Base-by-base conservation (phyloP, 2,888 invertebrate species). In the Eristalis arbustorum region DNA sequence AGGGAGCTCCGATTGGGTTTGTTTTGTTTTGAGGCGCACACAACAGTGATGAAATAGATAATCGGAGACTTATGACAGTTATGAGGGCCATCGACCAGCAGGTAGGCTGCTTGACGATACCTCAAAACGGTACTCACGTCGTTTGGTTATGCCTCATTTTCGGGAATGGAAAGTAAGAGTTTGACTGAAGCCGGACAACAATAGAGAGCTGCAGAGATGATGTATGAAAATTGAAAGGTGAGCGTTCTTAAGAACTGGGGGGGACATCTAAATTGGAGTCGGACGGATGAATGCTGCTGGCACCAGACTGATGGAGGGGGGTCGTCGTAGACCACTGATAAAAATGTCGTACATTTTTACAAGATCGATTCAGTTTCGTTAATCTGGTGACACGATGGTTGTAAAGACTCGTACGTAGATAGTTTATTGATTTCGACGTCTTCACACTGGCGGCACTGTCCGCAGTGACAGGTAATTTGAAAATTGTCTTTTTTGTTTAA, bases 41-140 rank as follows among this genome's bases (percentile, higher is more conserved):
- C 64, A 34, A 69, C 66, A 67, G 67, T 75, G 79, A 75, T 80
- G 62, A 75, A 57, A 68, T 49, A 69, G 77, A 22, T 13, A 22
- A 37, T 56, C 56, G 49, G 37, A 56, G 80, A 67, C 34, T 75
- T 83, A 72, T 84, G 80, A 80, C 84, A 84, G 84, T 84, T 84
- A 84, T 84, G 84, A 75, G 84, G 66, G 63, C 68, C 37, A 61
- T 69, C 49, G 69, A 61, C 6, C 75, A 72, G 75, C 80, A 72
- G 84, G 80, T 71, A 71, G 18, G 49, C 8, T 49, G 49, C 8
- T 49, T 8, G 18, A 49, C 8, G 49, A 18, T 8, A 49, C 49
- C 49, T 49, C 49, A 49, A 49, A 49, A 49, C 49, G 49, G 49
- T 49, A 49, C 18, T 49, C 49, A 8, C 18, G 18, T 18, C 14